phyloP scores from a whole-genome alignment of 2,888 invertebrate genomes.

The Catonia carolina region DNA sequence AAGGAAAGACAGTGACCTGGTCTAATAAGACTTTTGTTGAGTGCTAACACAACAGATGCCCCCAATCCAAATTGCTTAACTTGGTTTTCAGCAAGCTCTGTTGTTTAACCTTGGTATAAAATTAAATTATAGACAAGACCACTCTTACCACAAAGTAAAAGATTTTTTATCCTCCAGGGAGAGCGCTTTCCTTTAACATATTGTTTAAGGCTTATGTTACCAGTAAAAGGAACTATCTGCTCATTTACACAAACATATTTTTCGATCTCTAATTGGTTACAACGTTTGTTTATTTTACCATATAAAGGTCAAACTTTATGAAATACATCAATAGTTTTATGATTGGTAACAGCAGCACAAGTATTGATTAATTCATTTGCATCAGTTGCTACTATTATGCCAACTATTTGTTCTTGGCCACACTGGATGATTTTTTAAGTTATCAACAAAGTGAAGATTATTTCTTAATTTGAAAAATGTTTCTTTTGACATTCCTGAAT shows the following conservation, averaged over 20 bases:
- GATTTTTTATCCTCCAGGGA: not conserved
- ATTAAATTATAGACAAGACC: not conserved
- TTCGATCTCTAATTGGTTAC: not conserved
- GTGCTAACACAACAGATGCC: conserved; percentile 24
- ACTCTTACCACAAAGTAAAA: not conserved
- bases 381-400: too few species aligned
- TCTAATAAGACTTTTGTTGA: conserved; percentile 21
- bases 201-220: not conserved
- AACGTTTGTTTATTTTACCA: not conserved
- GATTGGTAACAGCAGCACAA: too few species aligned
- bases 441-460: not conserved
- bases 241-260: not conserved
- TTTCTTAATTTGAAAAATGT: not conserved
- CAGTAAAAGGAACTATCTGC: not conserved
- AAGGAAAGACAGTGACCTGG: conserved; percentile 23
- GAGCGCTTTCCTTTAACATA: conserved; percentile 10
- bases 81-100: not conserved
- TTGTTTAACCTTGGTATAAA: not conserved
- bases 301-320: not conserved
- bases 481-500: not conserved
- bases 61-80: conserved; percentile 25
- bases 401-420: too few species aligned
- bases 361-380: too few species aligned
- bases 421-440: not conserved
- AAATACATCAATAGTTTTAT: not conserved